Conservation (phyloP, 1,140 invertebrate genomes). For the Panulirus ornatus region DNA sequence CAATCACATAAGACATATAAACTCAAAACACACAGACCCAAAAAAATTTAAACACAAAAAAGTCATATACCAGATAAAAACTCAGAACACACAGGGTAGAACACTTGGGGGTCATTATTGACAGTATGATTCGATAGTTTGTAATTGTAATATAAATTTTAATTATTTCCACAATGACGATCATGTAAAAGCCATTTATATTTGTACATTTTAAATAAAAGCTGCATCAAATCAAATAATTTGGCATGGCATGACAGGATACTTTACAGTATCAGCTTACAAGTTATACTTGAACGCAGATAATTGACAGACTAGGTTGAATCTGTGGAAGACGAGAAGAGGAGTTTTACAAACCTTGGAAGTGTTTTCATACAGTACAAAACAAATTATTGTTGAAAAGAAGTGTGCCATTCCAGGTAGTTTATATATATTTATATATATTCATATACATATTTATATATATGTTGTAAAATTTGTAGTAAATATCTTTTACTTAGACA, state of each 20-base stretch:
- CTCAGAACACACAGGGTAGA: no score
- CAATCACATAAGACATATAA: no score
- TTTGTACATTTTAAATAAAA: conserved; percentile 30
- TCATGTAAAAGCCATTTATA: background rate
- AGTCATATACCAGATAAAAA: no score
- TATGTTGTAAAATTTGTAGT: conserved; percentile 23
- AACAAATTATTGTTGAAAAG: conserved; percentile 34
- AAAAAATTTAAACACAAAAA: no score
- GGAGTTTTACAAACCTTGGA: background rate
- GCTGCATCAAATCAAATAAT: conserved; percentile 27
- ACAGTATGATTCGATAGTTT: background rate
- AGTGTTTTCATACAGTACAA: conserved; percentile 51
- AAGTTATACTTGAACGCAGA: background rate
- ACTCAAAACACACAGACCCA: no score
- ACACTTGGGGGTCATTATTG: background rate
- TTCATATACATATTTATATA: conserved; percentile 29
- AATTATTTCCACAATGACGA: background rate
- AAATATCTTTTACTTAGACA: conserved; percentile 33
- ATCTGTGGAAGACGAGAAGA: background rate
- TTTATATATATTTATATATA: conserved; percentile 46
- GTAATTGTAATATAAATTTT: background rate
- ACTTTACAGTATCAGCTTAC: background rate
- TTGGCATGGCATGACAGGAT: conserved; percentile 40
- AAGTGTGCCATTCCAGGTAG: conserved; percentile 57
- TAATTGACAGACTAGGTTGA: background rate